These are phyloP conservation scores for Sarcoramphus papa DNA, from an alignment of 2,797 vertebrate species.

Conservation along the genomic window DNA sequence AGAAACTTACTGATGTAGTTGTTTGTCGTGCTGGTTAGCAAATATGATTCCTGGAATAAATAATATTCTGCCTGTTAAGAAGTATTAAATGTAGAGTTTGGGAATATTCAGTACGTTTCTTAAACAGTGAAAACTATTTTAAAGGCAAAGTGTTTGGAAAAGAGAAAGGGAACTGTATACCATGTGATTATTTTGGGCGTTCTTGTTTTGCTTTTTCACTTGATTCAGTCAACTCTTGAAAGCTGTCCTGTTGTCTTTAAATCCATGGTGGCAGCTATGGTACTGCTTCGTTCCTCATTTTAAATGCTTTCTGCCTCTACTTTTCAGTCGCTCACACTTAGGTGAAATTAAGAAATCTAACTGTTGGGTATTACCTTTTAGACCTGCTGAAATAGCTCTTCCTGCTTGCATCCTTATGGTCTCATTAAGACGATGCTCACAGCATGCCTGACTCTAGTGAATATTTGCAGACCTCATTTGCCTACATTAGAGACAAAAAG, in stretches of 20 bases:
- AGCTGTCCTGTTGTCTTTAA: constrained; percentile 43
- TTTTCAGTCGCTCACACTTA: constrained; percentile 66
- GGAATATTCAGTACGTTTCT: neutral
- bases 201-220: neutral
- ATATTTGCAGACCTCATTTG: constrained; percentile 79
- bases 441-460: constrained; percentile 74
- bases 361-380: constrained; percentile 68
- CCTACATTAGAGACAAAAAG: constrained; percentile 76
- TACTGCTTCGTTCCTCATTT: constrained; percentile 51
- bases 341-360: constrained; percentile 74
- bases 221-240: constrained; percentile 47
- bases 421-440: constrained; percentile 75
- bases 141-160: neutral
- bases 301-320: constrained; percentile 52
- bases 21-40: neutral
- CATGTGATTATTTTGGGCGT: neutral
- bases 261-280: neutral
- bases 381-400: constrained; percentile 73
- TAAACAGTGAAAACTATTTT: neutral
- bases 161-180: neutral
- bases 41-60: neutral
- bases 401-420: constrained; percentile 70
- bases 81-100: neutral
- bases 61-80: neutral
- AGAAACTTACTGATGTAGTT: neutral